Evolutionary conservation across 2,888 invertebrate genomes (phyloP).

Genomic region (Drosophila rubida): DNA sequence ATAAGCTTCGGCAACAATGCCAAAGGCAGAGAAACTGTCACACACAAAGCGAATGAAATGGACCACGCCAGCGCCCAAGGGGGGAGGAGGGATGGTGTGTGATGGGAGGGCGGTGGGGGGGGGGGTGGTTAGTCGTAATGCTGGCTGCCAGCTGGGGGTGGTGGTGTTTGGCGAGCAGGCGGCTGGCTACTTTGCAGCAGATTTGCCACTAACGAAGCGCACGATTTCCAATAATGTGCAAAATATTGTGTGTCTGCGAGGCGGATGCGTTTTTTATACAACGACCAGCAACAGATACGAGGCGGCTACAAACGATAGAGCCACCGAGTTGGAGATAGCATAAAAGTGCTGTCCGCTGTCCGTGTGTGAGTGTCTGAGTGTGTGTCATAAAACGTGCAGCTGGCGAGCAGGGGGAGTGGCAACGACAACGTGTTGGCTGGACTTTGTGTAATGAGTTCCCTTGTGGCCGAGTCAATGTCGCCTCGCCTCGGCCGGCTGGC

Average conservation of each 20-base stretch:
- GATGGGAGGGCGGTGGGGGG: not conserved
- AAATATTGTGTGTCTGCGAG: constrained; percentile 57
- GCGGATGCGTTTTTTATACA: constrained; percentile 47
- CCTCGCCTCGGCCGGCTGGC: too few relatives aligned
- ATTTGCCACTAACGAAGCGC: constrained; percentile 77
- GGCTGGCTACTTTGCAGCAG: constrained; percentile 75
- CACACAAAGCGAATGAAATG: constrained; percentile 54
- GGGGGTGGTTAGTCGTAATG: too few relatives aligned
- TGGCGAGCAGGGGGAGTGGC: not conserved
- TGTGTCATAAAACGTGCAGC: constrained; percentile 68
- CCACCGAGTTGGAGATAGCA: not conserved
- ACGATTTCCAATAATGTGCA: constrained; percentile 78
- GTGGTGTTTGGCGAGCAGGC: constrained; percentile 14
- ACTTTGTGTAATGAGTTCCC: constrained; percentile 74
- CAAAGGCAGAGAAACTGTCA: constrained; percentile 58
- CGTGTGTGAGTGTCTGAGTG: constrained; percentile 25
- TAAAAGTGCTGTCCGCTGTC: not conserved
- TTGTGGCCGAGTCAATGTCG: constrained; percentile 66
- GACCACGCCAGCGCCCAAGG: not conserved
- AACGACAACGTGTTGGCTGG: constrained; percentile 58
- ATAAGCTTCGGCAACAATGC: constrained; percentile 72
- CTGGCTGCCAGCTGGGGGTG: not conserved
- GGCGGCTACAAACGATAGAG: constrained; percentile 9
- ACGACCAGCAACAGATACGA: constrained; percentile 20
- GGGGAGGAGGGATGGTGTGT: not conserved